Evolutionary conservation across 2,888 invertebrate genomes (phyloP).

Genomic region (Patella pellucida): DNA sequence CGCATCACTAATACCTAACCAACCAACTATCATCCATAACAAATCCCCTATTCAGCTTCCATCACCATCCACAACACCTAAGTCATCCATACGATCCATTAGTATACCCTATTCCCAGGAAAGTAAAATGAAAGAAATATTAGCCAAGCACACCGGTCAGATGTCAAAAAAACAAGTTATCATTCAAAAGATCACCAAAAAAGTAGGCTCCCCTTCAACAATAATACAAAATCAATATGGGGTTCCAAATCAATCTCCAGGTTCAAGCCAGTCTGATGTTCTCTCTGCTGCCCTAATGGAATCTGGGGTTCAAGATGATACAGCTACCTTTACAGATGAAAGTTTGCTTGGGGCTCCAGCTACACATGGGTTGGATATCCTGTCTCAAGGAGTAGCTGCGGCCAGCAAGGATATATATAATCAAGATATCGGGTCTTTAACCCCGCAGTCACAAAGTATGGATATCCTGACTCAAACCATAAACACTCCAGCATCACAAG

Average conservation of each 20-base stretch:
- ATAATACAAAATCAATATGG: too few relatives aligned
- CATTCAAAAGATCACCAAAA: neutral
- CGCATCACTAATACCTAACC: neutral
- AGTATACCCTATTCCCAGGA: neutral
- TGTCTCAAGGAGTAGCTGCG: constrained; percentile 27
- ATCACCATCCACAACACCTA: neutral
- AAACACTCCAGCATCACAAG: neutral
- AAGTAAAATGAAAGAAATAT: neutral
- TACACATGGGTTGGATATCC: constrained; percentile 31
- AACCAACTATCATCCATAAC: neutral
- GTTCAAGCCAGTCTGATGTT: neutral
- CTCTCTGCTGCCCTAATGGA: neutral
- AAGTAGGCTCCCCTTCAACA: neutral
- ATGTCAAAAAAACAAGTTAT: neutral
- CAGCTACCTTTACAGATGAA: neutral
- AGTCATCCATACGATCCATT: neutral
- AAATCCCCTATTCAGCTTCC: neutral
- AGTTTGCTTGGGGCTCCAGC: neutral
- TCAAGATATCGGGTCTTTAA: too few relatives aligned
- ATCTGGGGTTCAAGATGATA: constrained; percentile 2
- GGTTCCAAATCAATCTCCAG: too few relatives aligned
- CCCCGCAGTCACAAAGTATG: neutral
- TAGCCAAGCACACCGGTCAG: neutral
- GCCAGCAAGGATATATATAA: neutral
- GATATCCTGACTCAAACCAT: neutral